These are phyloP conservation scores for Aurelia aurita complex sp. Pacific DNA, from an alignment of 30 jellyfish, hydroid and myxozoan species.

Conservation along the genomic window DNA sequence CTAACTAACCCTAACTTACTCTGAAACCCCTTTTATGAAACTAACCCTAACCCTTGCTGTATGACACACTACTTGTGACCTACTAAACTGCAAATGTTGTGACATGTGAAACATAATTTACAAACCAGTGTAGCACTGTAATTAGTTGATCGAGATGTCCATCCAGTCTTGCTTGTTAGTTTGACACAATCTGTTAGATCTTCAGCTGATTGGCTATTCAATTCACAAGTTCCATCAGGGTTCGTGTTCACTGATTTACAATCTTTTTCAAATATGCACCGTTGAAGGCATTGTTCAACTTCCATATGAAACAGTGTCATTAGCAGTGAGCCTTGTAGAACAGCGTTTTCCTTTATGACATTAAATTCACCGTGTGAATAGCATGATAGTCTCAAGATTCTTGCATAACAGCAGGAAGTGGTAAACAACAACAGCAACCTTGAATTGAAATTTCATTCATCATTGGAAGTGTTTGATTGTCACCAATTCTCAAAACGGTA, in stretches of 20 bases:
- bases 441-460: neutral
- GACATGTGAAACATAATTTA: too few species aligned
- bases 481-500: too few species aligned
- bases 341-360: neutral
- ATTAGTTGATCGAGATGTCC: slow-evolving; percentile 17
- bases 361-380: neutral
- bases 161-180: neutral
- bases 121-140: slow-evolving; percentile 13
- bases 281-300: neutral
- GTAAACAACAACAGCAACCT: neutral
- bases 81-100: too few species aligned
- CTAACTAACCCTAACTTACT: too few species aligned
- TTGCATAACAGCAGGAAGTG: neutral
- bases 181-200: slow-evolving; percentile 1
- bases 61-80: too few species aligned
- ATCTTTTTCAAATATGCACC: neutral
- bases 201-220: slow-evolving; percentile 3
- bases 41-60: too few species aligned
- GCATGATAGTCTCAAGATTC: slow-evolving; percentile 1
- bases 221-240: slow-evolving; percentile 13
- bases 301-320: neutral
- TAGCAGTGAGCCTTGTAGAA: neutral
- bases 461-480: neutral
- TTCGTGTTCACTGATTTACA: slow-evolving; percentile 12
- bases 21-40: too few species aligned